Base-by-base conservation (phyloP, 2,888 invertebrate species). In the Acheta domesticus region DNA sequence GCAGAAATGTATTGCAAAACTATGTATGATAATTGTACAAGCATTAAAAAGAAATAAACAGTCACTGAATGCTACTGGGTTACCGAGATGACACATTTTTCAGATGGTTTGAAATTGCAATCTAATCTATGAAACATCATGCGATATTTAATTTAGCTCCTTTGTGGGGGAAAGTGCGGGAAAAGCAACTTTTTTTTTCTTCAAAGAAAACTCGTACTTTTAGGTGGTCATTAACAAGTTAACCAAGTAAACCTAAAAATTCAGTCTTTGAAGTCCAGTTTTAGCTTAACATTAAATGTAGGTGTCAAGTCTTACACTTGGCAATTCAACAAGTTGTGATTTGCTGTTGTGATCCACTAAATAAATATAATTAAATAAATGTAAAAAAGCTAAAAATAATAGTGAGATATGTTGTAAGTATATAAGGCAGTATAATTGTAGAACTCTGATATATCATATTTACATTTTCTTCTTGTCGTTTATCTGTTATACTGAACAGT, bases 381-480 rank as follows among this genome's bases (percentile, higher is more conserved):
- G 78, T 78, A n/a, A 74, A n/a, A 79, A 79, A 77, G 77, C 62
- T 76, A 80, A 80, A 78, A 49, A 74, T 49, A 79, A 77, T 78
- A 79, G 79, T 79, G 78, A 79, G 74, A 78, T 77, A 49, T 79
- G 62, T 78, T 75, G 77, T 79, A 77, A 75, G 75, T 78, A 79
- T 75, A 80, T 80, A 80, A 79, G 78, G 78, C 78, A 78, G 74
- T 75, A 77, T 75, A 79, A 79, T 48, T 80, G 75, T 74, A 73
- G 75, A 80, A 78, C 75, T 78, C 79, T 73, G 62, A 81, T 77
- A 81, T 80, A 79, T 74, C 75, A 77, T 49, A 78, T 77, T 78
- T 74, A 78, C 77, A 77, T 80, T 77, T 79, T 79, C 79, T 81
- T 80, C 81, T 81, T 79, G 80, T 79, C 79, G 81, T 81, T 80